Conservation (phyloP, 2,113 vertebrate species). For the Aegithalos caudatus region DNA sequence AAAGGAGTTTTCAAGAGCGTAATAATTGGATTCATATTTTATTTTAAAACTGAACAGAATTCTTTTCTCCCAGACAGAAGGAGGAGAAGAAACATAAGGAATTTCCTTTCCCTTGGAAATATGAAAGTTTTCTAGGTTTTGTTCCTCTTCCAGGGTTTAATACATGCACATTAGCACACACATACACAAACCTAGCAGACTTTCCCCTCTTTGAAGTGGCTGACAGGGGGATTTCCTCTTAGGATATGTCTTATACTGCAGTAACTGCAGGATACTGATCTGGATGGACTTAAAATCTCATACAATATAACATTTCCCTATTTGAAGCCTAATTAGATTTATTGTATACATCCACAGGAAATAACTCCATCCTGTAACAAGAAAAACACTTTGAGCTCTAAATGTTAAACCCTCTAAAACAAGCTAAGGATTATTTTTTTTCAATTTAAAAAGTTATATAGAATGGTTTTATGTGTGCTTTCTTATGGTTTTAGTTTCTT, state of each 20-base stretch:
- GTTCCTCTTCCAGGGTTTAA: slow-evolving; percentile 33
- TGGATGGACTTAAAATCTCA: slow-evolving; percentile 11
- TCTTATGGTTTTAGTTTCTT: background rate
- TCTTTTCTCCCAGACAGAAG: background rate
- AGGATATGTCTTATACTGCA: background rate
- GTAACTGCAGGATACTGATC: slow-evolving; percentile 24
- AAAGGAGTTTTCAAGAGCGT: background rate
- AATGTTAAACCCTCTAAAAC: background rate
- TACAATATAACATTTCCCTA: background rate
- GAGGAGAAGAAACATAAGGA: background rate
- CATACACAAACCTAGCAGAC: background rate
- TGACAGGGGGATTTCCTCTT: slow-evolving; percentile 49
- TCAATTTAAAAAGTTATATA: background rate
- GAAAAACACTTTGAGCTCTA: background rate
- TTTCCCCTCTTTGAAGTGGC: slow-evolving; percentile 26
- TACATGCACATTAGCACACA: background rate
- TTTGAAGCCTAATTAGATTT: slow-evolving; percentile 27
- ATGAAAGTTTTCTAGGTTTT: background rate
- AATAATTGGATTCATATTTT: background rate
- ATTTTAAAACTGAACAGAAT: background rate
- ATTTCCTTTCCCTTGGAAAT: slow-evolving; percentile 41
- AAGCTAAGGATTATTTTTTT: background rate
- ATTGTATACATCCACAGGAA: slow-evolving; percentile 52
- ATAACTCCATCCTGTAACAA: slow-evolving; percentile 25
- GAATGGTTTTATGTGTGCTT: background rate